Evolutionary conservation across 2,797 vertebrate genomes (phyloP).

Genomic region (Oreortyx pictus): DNA sequence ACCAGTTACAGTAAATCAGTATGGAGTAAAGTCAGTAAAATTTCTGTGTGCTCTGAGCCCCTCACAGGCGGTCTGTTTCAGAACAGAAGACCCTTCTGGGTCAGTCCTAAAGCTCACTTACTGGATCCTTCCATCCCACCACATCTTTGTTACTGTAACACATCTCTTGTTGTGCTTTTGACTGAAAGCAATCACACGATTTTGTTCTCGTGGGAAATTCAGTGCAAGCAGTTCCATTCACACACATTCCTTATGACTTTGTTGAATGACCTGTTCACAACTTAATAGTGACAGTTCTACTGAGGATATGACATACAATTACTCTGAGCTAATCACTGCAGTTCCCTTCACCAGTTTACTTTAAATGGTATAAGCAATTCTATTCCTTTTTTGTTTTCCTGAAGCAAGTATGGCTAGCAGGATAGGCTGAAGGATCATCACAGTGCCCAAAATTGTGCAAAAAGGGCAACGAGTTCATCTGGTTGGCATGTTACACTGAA

Average conservation of each 20-base stretch:
- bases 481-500: not conserved
- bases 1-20: not conserved
- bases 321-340: not conserved
- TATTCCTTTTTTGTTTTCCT: not conserved
- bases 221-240: not conserved
- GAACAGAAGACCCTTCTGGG: not conserved
- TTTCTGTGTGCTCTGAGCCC: not conserved
- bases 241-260: not conserved
- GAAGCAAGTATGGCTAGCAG: not conserved
- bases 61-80: not conserved
- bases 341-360: not conserved
- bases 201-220: not conserved
- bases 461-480: not conserved
- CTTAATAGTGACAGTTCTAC: not conserved
- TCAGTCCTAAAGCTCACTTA: not conserved
- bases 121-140: not conserved
- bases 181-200: not conserved
- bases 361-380: not conserved
- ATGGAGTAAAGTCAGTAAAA: not conserved
- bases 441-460: not conserved
- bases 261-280: accelerated
- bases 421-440: not conserved
- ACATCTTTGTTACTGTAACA: not conserved
- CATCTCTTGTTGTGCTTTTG: not conserved
- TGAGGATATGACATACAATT: not conserved